A percentile compares a stretch with the other conserved stretches of the same genome.
These are phyloP conservation scores for Parnassius glacialis DNA, from an alignment of 2,888 invertebrate genomes.

Conservation along the genomic window DNA sequence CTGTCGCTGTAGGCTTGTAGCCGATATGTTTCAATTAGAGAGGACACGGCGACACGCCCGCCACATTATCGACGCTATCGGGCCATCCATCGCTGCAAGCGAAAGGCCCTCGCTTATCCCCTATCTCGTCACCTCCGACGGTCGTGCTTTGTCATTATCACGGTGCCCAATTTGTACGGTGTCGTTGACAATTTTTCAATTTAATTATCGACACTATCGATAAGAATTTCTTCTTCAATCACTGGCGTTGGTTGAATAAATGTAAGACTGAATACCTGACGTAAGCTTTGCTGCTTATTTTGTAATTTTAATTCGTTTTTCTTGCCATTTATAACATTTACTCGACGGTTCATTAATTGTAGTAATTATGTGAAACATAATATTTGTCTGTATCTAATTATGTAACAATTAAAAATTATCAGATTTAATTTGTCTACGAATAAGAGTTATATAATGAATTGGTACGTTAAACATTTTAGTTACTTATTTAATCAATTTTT, in stretches of 20 bases:
- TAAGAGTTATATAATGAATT: no score
- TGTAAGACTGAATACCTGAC: no score
- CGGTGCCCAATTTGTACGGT: conserved; percentile 25
- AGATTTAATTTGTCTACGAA: no score
- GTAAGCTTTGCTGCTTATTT: no score
- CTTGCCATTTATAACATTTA: no score
- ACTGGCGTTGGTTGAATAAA: conserved; percentile 5
- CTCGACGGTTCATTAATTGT: no score
- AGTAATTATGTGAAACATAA: no score
- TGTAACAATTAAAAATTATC: no score
- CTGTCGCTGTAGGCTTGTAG: conserved; percentile 23
- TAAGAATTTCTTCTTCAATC: conserved; percentile 22
- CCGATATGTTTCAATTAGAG: conserved; percentile 28
- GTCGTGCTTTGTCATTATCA: conserved; percentile 27
- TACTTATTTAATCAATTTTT: no score
- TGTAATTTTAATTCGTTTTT: no score
- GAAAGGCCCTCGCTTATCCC: conserved; percentile 19
- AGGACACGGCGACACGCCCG: conserved; percentile 22
- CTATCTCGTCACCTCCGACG: conserved; percentile 25
- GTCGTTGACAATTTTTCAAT: conserved; percentile 25
- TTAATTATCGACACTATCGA: conserved; percentile 27
- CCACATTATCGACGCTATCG: conserved; percentile 25
- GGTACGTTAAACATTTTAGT: no score
- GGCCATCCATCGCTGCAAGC: conserved; percentile 20
- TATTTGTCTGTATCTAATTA: no score